phyloP scores from a whole-genome alignment of 1,140 invertebrate species.

The Arion vulgaris region DNA sequence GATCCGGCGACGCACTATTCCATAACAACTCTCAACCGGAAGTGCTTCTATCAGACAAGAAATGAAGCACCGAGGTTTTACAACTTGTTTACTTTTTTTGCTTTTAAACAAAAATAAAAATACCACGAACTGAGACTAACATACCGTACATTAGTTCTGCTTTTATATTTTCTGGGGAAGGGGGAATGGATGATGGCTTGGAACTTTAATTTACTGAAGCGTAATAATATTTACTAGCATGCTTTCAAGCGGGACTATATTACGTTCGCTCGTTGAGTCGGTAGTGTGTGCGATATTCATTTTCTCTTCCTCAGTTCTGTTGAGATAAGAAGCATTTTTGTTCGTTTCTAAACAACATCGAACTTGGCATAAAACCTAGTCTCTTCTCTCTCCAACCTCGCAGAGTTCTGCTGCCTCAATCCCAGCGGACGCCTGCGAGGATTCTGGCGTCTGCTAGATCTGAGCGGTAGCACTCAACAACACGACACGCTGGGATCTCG shows the following conservation, averaged over 20 bases:
- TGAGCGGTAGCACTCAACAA: background rate
- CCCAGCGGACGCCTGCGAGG: background rate
- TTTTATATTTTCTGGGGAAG: too few species aligned
- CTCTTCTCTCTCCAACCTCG: background rate
- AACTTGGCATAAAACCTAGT: background rate
- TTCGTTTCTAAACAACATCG: background rate
- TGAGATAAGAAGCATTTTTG: background rate
- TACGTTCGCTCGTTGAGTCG: background rate
- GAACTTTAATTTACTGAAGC: too few species aligned
- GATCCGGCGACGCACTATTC: too few species aligned
- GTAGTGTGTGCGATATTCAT: background rate
- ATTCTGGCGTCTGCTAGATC: slow-evolving; percentile 4
- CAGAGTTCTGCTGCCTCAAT: background rate
- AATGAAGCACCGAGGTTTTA: too few species aligned
- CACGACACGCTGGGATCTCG: background rate
- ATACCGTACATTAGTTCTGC: too few species aligned
- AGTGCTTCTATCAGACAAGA: too few species aligned
- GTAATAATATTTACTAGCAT: too few species aligned
- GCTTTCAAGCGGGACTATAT: background rate
- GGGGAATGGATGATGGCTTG: too few species aligned
- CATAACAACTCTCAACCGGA: too few species aligned
- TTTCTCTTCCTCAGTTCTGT: background rate
- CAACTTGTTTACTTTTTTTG: too few species aligned
- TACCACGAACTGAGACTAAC: too few species aligned
- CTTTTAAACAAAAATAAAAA: too few species aligned